Conservation (phyloP, 2,113 vertebrate genomes). For the Regulus satrapa region DNA sequence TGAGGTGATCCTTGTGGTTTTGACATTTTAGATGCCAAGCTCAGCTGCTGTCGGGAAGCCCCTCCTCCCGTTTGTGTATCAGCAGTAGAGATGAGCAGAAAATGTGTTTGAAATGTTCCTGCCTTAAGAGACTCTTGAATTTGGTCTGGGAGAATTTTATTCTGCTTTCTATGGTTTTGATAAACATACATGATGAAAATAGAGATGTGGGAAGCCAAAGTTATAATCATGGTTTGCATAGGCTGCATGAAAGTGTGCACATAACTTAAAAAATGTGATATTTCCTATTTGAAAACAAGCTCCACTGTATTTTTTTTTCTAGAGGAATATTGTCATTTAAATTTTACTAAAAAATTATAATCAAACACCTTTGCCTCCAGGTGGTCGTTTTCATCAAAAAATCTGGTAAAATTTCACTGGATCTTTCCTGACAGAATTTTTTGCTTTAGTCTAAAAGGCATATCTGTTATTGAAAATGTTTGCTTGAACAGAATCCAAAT, state of each 20-base stretch:
- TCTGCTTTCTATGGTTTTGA: background rate
- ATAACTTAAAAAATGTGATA: background rate
- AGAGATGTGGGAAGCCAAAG: background rate
- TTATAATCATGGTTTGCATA: background rate
- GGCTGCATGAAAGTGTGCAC: background rate
- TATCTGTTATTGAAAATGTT: conserved; percentile 10
- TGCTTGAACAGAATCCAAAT: background rate
- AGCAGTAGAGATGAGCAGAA: background rate
- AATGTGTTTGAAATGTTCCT: background rate
- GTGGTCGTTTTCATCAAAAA: background rate
- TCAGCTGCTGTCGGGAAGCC: background rate
- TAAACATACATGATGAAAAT: background rate
- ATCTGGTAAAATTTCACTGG: background rate
- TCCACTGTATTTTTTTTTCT: background rate
- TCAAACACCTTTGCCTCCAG: background rate
- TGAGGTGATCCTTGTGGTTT: background rate
- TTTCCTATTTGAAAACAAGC: background rate
- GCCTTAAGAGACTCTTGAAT: background rate
- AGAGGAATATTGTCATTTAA: background rate
- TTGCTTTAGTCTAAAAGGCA: background rate
- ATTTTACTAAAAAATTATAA: background rate
- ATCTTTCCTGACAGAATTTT: background rate
- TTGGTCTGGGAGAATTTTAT: background rate
- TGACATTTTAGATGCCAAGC: background rate
- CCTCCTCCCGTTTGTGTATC: background rate